Conservation (phyloP, 1,140 invertebrate genomes). For the Drosophila albomicans region DNA sequence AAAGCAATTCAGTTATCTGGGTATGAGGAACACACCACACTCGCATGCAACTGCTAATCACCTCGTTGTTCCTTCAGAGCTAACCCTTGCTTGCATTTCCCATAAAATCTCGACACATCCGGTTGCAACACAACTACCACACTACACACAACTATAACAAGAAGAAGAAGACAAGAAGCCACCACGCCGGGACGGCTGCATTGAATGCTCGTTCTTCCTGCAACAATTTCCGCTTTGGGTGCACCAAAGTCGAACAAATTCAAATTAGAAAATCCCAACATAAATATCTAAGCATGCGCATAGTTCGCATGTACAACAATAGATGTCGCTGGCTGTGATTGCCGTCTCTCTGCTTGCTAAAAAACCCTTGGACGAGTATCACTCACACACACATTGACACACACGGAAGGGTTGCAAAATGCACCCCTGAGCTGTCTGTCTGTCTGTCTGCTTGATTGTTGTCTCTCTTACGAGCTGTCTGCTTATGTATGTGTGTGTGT, state of each 20-base stretch:
- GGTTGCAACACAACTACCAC: conserved; percentile 48
- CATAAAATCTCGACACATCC: conserved; percentile 77
- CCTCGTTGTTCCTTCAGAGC: conserved; percentile 31
- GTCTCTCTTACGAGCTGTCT: conserved; percentile 13
- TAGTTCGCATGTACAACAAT: conserved; percentile 74
- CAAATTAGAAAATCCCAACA: conserved; percentile 81
- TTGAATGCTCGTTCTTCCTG: conserved; percentile 68
- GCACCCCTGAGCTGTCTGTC: conserved; percentile 53
- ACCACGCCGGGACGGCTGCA: conserved; percentile 52
- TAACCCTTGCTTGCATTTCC: conserved; percentile 70
- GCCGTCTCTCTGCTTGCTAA: conserved; percentile 20
- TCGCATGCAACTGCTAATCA: conserved; percentile 51
- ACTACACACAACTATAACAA: conserved; percentile 4
- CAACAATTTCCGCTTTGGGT: conserved; percentile 81
- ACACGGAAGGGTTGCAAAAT: conserved; percentile 73
- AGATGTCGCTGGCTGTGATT: conserved; percentile 79
- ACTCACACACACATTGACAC: conserved; percentile 7
- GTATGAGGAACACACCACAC: conserved; percentile 11
- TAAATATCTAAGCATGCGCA: conserved; percentile 79
- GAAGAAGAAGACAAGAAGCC: conserved; percentile 3
- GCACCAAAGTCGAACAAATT: conserved; percentile 74
- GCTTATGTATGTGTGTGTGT: conserved; percentile 36
- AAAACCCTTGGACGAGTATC: conserved; percentile 5
- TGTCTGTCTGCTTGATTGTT: conserved; percentile 26
- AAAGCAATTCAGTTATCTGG: not conserved